These are phyloP conservation scores for Limnothrissa miodon DNA, from an alignment of 2,113 vertebrate species.

Conservation along the genomic window DNA sequence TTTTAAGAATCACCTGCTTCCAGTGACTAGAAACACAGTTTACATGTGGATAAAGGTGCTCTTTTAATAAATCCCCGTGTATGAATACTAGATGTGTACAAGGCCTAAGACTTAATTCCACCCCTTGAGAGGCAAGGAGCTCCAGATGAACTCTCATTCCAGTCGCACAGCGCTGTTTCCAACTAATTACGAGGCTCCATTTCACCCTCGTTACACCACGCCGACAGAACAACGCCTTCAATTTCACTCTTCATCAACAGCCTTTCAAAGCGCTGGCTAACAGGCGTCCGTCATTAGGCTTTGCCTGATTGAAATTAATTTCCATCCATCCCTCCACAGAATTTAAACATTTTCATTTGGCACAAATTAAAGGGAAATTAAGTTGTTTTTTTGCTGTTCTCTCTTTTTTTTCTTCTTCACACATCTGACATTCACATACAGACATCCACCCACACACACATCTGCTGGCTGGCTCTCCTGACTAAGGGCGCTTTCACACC, in stretches of 20 bases:
- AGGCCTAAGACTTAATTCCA: no score
- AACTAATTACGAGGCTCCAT: conserved; percentile 25
- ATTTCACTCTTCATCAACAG: conserved; percentile 27
- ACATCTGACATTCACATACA: no score
- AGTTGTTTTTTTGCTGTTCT: background rate
- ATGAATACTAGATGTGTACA: no score
- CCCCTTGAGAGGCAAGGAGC: background rate
- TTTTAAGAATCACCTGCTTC: no score
- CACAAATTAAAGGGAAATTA: background rate
- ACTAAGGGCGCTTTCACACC: no score
- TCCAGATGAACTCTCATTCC: conserved; percentile 1
- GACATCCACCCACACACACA: background rate
- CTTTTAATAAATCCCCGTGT: no score
- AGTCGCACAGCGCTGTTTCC: background rate
- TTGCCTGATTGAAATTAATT: background rate
- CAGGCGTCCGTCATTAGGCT: background rate
- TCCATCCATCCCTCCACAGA: background rate
- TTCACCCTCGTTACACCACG: conserved; percentile 21
- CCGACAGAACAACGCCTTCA: conserved; percentile 21
- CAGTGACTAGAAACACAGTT: no score
- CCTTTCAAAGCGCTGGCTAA: background rate
- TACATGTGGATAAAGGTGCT: no score
- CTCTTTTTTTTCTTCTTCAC: no score
- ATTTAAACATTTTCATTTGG: background rate
- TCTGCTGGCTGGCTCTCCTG: background rate